A percentile compares a stretch with the other conserved stretches of the same genome.
Evolutionary conservation across 2,888 invertebrate genomes (phyloP).

Genomic region (Trissonchulus sp.): DNA sequence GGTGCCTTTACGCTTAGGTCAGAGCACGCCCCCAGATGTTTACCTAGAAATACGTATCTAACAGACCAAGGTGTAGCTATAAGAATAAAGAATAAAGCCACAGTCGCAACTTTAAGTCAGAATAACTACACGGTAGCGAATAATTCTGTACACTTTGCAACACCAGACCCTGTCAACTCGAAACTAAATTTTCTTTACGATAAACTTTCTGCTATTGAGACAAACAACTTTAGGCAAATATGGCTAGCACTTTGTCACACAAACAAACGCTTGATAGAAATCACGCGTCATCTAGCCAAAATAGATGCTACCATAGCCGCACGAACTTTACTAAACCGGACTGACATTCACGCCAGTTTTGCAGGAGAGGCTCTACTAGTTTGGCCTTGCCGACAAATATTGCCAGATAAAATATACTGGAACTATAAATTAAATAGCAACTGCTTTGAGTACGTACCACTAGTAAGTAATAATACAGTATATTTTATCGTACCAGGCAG

Average conservation of each 20-base stretch:
- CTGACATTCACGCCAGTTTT: slow-evolving; percentile 19
- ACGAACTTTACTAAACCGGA: slow-evolving; percentile 4
- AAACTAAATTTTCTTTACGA: slow-evolving; percentile 15
- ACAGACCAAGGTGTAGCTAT: too few relatives aligned
- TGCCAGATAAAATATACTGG: slow-evolving; percentile 15
- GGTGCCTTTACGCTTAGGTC: slow-evolving; percentile 1
- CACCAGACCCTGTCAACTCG: slow-evolving; percentile 15
- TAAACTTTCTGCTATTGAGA: not conserved
- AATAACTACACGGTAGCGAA: too few relatives aligned
- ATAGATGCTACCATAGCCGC: slow-evolving; percentile 18
- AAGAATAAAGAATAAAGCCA: too few relatives aligned
- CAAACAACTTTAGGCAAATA: not conserved
- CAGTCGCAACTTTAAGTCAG: too few relatives aligned
- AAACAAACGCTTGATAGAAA: not conserved
- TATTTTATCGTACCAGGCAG: slow-evolving; percentile 22
- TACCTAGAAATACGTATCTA: too few relatives aligned
- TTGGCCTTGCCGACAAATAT: slow-evolving; percentile 1
- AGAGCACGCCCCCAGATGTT: too few relatives aligned
- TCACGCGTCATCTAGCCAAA: slow-evolving; percentile 7
- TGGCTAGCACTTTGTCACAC: slow-evolving; percentile 19
- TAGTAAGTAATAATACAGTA: not conserved
- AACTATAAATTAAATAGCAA: slow-evolving; percentile 21
- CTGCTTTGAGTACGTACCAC: slow-evolving; percentile 23
- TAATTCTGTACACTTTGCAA: too few relatives aligned
- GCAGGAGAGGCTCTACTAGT: slow-evolving; percentile 25